phyloP scores from a whole-genome alignment of 2,113 vertebrate genomes.

The Theristicus caerulescens region DNA sequence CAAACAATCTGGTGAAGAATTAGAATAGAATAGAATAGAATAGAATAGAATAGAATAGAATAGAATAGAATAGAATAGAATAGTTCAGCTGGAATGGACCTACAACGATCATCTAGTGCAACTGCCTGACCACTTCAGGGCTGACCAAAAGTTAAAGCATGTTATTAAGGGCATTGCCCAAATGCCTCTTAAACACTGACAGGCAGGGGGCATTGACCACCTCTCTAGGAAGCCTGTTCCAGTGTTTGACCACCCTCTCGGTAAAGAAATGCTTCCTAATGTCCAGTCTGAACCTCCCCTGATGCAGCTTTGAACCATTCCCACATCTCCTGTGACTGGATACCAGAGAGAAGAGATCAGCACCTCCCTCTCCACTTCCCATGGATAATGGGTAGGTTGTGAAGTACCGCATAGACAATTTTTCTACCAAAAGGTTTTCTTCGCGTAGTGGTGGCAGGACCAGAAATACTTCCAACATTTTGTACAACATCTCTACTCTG shows the following conservation, averaged over 20 bases:
- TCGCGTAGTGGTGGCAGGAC: background rate
- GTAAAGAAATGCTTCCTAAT: background rate
- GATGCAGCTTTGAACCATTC: background rate
- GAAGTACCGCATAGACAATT: background rate
- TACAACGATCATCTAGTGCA: rapidly evolving
- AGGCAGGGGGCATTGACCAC: rapidly evolving
- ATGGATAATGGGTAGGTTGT: background rate
- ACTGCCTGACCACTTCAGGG: background rate
- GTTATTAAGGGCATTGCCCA: background rate
- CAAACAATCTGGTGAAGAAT: background rate
- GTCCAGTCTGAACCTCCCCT: background rate
- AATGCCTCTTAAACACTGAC: background rate
- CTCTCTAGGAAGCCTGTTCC: background rate
- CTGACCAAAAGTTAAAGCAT: background rate
- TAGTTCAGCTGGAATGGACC: rapidly evolving
- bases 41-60: too few relatives aligned
- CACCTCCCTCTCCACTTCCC: background rate
- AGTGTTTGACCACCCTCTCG: background rate
- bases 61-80: too few relatives aligned
- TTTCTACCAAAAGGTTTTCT: background rate
- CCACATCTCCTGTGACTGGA: background rate
- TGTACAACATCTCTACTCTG: background rate
- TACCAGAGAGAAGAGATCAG: background rate
- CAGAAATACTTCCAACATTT: background rate
- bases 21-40: too few relatives aligned